Evolutionary conservation across 2,113 vertebrate species (phyloP).

Genomic region (Crotalus tigris): DNA sequence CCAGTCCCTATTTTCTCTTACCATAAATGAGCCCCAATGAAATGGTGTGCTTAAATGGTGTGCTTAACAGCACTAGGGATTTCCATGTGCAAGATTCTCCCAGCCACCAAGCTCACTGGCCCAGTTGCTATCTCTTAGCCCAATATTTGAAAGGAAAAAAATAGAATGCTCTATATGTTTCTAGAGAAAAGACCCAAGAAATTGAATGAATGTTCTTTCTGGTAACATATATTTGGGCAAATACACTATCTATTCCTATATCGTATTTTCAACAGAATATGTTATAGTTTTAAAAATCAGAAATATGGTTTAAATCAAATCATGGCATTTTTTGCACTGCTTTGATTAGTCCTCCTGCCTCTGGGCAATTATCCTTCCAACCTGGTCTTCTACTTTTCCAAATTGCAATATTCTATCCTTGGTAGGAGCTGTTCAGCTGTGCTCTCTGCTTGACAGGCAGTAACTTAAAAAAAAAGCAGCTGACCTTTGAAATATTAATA

Average conservation of each 20-base stretch:
- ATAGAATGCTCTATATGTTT: not conserved
- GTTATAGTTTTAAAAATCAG: not conserved
- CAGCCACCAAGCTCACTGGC: not conserved
- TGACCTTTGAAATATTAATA: constrained; percentile 31
- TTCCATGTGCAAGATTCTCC: not conserved
- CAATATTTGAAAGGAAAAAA: not conserved
- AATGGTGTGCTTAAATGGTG: not conserved
- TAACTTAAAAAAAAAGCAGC: not conserved
- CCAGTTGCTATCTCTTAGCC: not conserved
- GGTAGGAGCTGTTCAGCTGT: not conserved
- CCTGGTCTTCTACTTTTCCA: not conserved
- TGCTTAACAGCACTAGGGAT: not conserved
- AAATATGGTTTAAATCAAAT: not conserved
- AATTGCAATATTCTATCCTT: constrained; percentile 39
- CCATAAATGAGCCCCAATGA: not conserved
- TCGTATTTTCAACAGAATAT: not conserved
- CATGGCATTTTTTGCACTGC: constrained; percentile 14
- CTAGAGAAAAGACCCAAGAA: not conserved
- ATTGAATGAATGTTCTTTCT: not conserved
- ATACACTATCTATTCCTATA: not conserved
- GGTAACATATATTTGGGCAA: not conserved
- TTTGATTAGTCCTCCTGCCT: constrained; percentile 14
- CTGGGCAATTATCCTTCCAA: constrained; percentile 20
- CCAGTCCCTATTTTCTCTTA: not conserved
- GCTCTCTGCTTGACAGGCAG: constrained; percentile 10